A percentile compares a stretch with the other conserved stretches of the same genome.
phyloP scores from a whole-genome alignment of 2,113 vertebrate genomes.

The Hemiprocne comata region DNA sequence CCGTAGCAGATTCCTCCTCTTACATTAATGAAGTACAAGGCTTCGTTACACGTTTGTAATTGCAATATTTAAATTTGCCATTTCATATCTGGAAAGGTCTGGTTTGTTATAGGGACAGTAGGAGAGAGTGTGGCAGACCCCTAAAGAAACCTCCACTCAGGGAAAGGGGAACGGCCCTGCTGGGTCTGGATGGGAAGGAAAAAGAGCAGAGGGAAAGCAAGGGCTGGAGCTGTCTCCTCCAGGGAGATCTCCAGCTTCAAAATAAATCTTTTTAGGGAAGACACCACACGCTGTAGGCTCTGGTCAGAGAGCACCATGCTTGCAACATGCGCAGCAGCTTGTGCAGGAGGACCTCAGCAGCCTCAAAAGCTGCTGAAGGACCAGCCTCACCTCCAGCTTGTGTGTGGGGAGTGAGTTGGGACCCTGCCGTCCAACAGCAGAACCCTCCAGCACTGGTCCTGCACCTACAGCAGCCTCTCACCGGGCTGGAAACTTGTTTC shows the following conservation, averaged over 20 bases:
- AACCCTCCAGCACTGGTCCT: neutral
- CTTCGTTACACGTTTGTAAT: conserved; percentile 69
- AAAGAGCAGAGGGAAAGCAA: neutral
- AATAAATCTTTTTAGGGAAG: neutral
- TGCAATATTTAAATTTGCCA: conserved; percentile 65
- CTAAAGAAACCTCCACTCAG: neutral
- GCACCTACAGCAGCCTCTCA: neutral
- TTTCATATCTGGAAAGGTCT: conserved; percentile 55
- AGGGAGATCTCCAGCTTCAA: neutral
- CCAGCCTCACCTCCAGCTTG: neutral
- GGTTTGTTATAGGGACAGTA: neutral
- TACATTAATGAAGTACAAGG: conserved; percentile 80
- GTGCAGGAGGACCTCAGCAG: neutral
- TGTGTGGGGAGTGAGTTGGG: neutral
- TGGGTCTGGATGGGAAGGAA: neutral
- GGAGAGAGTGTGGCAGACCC: neutral
- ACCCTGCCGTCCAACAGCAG: neutral
- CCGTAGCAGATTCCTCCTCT: conserved; percentile 55
- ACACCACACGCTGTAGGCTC: neutral
- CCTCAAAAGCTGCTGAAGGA: neutral
- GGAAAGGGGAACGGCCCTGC: neutral
- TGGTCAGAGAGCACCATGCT: neutral
- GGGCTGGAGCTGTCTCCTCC: neutral
- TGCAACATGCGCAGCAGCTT: neutral
- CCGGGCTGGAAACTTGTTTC: neutral